Evolutionary conservation across 1,140 invertebrate species (phyloP).

Genomic region (Acromyrmex echinatior): DNA sequence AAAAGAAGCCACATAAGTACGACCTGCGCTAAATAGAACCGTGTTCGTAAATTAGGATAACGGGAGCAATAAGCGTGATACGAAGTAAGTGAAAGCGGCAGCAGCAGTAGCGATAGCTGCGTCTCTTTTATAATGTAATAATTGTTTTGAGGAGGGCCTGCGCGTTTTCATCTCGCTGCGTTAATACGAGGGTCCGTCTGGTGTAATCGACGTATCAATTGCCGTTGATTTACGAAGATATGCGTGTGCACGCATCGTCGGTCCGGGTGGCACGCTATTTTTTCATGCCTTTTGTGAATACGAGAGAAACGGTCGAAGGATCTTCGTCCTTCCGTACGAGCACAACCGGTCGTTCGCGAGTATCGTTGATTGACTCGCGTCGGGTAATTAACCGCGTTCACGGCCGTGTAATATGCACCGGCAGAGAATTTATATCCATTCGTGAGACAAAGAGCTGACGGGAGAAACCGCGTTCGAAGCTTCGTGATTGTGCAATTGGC

Average conservation of each 20-base stretch:
- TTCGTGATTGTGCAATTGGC: constrained; percentile 48
- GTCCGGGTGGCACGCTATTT: constrained; percentile 35
- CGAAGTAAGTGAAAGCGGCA: constrained; percentile 9
- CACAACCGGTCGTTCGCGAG: neutral
- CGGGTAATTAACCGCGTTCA: constrained; percentile 51
- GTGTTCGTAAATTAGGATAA: constrained; percentile 15
- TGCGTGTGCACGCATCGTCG: constrained; percentile 27
- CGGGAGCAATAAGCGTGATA: neutral
- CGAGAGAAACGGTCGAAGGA: neutral
- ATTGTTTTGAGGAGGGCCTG: constrained; percentile 42
- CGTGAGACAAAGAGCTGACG: constrained; percentile 2
- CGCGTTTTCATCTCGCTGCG: constrained; percentile 49
- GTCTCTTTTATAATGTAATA: constrained; percentile 44
- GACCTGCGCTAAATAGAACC: neutral
- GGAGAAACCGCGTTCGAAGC: constrained; percentile 10
- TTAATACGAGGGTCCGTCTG: constrained; percentile 44
- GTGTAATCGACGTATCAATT: constrained; percentile 53
- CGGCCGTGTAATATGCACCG: constrained; percentile 21
- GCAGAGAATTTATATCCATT: constrained; percentile 1
- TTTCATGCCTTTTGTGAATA: constrained; percentile 12
- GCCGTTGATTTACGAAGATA: constrained; percentile 59
- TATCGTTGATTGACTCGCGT: constrained; percentile 52
- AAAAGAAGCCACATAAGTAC: neutral
- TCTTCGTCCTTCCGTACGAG: neutral
- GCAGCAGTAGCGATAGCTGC: neutral